Percentiles rank a stretch among this genome's conserved stretches.
Conservation (phyloP, 2,797 vertebrate species). For the Enteromius viviparus region DNA sequence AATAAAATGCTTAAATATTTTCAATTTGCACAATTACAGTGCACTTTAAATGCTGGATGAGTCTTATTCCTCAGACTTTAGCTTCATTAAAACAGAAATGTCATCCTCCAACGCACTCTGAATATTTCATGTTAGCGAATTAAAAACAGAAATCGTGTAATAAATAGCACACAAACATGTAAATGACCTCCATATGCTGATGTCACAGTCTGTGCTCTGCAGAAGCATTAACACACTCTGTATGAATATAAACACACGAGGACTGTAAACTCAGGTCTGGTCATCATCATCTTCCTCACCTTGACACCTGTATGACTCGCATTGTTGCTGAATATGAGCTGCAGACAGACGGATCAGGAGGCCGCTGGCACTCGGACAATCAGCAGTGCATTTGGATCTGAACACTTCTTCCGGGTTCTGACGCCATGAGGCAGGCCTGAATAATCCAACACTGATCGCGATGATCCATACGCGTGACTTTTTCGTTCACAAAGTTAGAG, state of each 20-base stretch:
- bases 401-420: constrained; percentile 31
- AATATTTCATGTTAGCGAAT: neutral
- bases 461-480: neutral
- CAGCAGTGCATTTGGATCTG: neutral
- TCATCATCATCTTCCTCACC: constrained; percentile 10
- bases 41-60: neutral
- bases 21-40: neutral
- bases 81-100: neutral
- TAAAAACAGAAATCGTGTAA: neutral
- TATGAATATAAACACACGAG: neutral
- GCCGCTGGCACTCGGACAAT: constrained; percentile 1
- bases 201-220: neutral
- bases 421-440: constrained; percentile 14
- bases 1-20: neutral
- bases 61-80: neutral
- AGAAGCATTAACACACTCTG: neutral
- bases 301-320: constrained; percentile 11
- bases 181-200: neutral
- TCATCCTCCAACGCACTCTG: neutral
- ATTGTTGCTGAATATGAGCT: constrained; percentile 4
- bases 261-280: neutral
- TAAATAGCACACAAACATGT: neutral
- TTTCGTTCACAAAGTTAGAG: neutral
- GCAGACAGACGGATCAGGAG: neutral
- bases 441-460: constrained; percentile 1